Evolutionary conservation across 2,888 invertebrate species (phyloP).

Genomic region (Machimus rusticus): DNA sequence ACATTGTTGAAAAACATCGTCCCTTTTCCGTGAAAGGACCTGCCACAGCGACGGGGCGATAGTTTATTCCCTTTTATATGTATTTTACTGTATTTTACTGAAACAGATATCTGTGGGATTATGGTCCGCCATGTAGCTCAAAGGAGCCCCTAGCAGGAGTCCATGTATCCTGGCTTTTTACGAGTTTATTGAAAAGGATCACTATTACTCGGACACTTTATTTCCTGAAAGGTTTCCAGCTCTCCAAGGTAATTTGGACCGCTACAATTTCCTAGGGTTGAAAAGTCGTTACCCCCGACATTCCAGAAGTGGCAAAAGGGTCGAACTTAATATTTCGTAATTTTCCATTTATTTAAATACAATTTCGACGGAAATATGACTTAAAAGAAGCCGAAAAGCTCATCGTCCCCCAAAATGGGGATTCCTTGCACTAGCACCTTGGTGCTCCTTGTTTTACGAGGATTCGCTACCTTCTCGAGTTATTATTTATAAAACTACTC

Average conservation of each 20-base stretch:
- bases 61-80: constrained; percentile 36
- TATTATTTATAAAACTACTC: constrained; percentile 34
- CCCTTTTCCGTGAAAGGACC: constrained; percentile 39
- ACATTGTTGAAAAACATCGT: constrained; percentile 37
- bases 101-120: constrained; percentile 50
- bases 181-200: constrained; percentile 46
- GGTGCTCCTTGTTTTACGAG: neutral
- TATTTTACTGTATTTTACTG: constrained; percentile 41
- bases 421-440: neutral
- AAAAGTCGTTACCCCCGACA: neutral
- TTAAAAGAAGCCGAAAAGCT: neutral
- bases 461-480: neutral
- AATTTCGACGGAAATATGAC: neutral
- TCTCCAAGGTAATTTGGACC: constrained; percentile 8
- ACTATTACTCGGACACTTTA: constrained; percentile 45
- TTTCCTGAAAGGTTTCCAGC: constrained; percentile 46
- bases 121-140: constrained; percentile 27
- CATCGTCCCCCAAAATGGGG: neutral
- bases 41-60: neutral
- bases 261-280: constrained; percentile 14
- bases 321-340: constrained; percentile 29
- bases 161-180: neutral
- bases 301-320: constrained; percentile 11
- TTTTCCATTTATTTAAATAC: constrained; percentile 33
- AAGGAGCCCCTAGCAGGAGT: constrained; percentile 11